Evolutionary conservation across 2,113 vertebrate genomes (phyloP).

Genomic region (Otocyon megalotis): DNA sequence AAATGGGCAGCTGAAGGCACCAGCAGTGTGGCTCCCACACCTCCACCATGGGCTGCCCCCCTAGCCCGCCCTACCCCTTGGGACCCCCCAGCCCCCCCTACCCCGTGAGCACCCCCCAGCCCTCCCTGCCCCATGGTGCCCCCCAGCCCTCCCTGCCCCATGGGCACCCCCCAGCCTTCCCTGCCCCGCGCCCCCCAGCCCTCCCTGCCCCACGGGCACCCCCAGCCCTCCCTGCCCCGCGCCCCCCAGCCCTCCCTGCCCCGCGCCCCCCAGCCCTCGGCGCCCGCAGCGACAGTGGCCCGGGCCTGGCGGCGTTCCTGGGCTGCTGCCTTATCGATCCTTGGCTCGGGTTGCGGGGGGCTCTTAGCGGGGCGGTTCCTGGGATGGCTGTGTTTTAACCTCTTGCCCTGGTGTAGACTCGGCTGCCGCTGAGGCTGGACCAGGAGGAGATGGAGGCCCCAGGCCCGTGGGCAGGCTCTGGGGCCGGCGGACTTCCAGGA

Average conservation of each 20-base stretch:
- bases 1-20: not conserved
- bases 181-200: too few relatives aligned
- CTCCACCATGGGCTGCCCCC: too few relatives aligned
- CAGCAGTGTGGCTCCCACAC: not conserved
- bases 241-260: too few relatives aligned
- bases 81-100: not conserved
- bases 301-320: slow-evolving; percentile 63
- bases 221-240: too few relatives aligned
- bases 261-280: not conserved
- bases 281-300: not conserved
- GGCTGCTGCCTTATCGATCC: slow-evolving; percentile 77
- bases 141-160: too few relatives aligned
- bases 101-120: not conserved
- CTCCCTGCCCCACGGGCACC: too few relatives aligned
- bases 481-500: slow-evolving; percentile 86
- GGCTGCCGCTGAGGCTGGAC: slow-evolving; percentile 80
- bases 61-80: not conserved
- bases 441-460: slow-evolving; percentile 81
- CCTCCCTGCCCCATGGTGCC: not conserved
- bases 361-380: slow-evolving; percentile 74
- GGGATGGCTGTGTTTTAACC: slow-evolving; percentile 85
- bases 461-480: slow-evolving; percentile 80
- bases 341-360: too few relatives aligned
- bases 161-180: too few relatives aligned
- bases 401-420: slow-evolving; percentile 87